Evolutionary conservation across 2,888 invertebrate genomes (phyloP), one percentile per base, ranked within the genome.

Genomic region (Heliconius aoede): DNA sequence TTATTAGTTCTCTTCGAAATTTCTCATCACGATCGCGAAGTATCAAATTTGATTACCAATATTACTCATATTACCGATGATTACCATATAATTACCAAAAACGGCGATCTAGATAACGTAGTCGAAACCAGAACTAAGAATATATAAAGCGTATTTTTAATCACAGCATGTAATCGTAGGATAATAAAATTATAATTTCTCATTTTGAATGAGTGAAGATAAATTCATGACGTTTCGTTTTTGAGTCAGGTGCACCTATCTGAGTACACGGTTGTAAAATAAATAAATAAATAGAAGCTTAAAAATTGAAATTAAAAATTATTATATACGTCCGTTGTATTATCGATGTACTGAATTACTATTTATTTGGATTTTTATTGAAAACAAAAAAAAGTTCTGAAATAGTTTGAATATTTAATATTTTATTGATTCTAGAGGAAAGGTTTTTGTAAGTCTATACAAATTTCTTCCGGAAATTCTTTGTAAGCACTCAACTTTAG

Each of bases 241-340:
- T 30, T 28, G 24, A 74, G 77, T 40, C 61, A 61, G 62, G 79
- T 77, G 81, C 81, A 81, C 81, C 81, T 81, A 81, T 60, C 15
- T 65, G 72, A 78, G 81, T 81, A 81, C 81, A 81, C 74, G 77
- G 76, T 67, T 78, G 69, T 79, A 80, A 58, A 74, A 74, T n/a
- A 74, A 36, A 73, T 21, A 58, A 30, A 65, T 73, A 71, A 69
- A 55, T 7, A 30, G 30, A 51, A 40, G 65, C 61, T 72, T n/a
- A 24, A 60, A 58, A n/a, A 36, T 60, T 24, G 1, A 40, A 58
- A 18, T 58, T 36, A 24, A 4, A 18, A 55, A 46, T 32, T 75
- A 26, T 8, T 40, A 24, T 36, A 65, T 40, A 24, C 24, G 36
- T 36, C 65, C 36, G 65, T 65, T 65, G 36, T n/a, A 65, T 65